Percentiles rank a stretch among this genome's conserved stretches.
These are phyloP conservation scores for Hipparchia semele DNA, from an alignment of 2,888 invertebrate species.

Conservation along the genomic window DNA sequence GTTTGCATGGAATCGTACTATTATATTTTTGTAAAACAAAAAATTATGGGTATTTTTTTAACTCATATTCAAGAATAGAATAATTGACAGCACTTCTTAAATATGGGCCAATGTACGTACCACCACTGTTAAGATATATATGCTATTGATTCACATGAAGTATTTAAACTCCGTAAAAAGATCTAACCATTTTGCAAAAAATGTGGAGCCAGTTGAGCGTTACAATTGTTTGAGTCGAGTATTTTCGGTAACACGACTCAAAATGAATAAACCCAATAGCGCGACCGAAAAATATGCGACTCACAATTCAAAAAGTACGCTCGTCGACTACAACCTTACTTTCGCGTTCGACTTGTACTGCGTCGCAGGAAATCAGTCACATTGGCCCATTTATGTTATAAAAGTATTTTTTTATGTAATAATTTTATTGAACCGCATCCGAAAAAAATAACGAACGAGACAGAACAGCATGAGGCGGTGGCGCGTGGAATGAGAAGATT, in stretches of 20 bases:
- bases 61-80: neutral
- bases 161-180: neutral
- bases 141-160: neutral
- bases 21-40: too few relatives aligned
- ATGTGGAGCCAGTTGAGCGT: too few relatives aligned
- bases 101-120: neutral
- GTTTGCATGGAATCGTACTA: neutral
- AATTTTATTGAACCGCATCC: conserved; percentile 5
- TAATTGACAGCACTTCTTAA: neutral
- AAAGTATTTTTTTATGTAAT: neutral
- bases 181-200: neutral
- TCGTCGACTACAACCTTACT: neutral
- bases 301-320: too few relatives aligned
- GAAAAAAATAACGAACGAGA: conserved; percentile 7
- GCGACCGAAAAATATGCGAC: too few relatives aligned
- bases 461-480: conserved; percentile 41
- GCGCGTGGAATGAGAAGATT: conserved; percentile 43
- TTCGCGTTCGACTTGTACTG: neutral
- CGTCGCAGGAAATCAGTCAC: conserved; percentile 10
- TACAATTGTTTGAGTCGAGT: too few relatives aligned
- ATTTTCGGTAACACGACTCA: too few relatives aligned
- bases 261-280: too few relatives aligned
- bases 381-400: neutral
- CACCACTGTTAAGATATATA: neutral
- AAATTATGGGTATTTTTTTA: neutral